A percentile compares a stretch with the other conserved stretches of the same genome.
Conservation (phyloP, 2,113 vertebrate species). For the Cygnus atratus region DNA sequence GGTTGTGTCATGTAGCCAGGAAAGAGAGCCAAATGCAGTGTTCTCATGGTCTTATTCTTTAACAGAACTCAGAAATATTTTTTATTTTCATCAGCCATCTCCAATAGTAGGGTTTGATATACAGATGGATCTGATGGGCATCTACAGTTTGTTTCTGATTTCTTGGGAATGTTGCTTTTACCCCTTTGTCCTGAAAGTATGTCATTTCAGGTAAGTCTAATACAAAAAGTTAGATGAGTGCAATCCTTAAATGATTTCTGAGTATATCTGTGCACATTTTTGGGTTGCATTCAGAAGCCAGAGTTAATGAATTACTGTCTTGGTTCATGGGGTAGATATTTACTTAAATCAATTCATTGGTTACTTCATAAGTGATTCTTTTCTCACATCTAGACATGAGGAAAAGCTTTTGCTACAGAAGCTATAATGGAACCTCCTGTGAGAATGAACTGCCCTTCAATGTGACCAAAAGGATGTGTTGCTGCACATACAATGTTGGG, state of each 20-base stretch:
- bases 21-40: background rate
- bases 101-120: background rate
- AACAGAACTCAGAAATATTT: background rate
- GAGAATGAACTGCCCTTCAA: slow-evolving; percentile 85
- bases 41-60: background rate
- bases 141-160: background rate
- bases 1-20: background rate
- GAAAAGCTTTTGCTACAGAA: slow-evolving; percentile 86
- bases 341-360: background rate
- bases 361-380: background rate
- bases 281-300: background rate
- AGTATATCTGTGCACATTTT: background rate
- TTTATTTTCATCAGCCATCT: background rate
- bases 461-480: slow-evolving; percentile 84
- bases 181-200: background rate
- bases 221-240: background rate
- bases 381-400: slow-evolving; percentile 79
- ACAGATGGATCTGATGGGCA: background rate
- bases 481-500: slow-evolving; percentile 85
- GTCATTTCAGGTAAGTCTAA: background rate
- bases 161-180: background rate
- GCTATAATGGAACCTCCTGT: slow-evolving; percentile 82
- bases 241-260: background rate
- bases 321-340: background rate
- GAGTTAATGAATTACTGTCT: background rate